Percentiles rank a stretch among this genome's conserved stretches.
phyloP scores from a whole-genome alignment of 2,797 vertebrate species.

The Coluber constrictor region DNA sequence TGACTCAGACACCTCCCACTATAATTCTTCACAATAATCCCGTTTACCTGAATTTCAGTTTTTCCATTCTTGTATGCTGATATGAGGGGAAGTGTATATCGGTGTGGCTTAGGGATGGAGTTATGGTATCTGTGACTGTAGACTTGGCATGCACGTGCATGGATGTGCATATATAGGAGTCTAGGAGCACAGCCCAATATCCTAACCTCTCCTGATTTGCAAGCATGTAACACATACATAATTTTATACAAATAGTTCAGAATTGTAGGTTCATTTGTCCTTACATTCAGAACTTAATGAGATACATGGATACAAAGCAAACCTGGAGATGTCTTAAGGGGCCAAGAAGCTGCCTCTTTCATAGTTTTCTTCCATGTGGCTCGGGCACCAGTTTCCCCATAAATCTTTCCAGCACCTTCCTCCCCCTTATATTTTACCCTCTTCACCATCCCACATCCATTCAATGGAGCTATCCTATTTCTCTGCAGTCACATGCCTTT shows the following conservation, averaged over 20 bases:
- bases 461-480: neutral
- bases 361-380: neutral
- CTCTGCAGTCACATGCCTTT: neutral
- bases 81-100: neutral
- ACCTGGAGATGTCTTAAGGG: neutral
- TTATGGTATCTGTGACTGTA: neutral
- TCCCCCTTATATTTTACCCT: neutral
- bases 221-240: neutral
- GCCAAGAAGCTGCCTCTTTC: neutral
- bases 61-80: neutral
- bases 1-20: neutral
- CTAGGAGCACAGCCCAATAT: neutral
- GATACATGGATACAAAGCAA: neutral
- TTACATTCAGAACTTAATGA: neutral
- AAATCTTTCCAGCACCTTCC: neutral
- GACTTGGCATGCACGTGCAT: neutral
- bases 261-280: neutral
- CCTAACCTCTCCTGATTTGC: neutral
- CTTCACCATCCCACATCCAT: neutral
- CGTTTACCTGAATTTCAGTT: neutral
- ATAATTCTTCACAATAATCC: neutral
- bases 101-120: neutral
- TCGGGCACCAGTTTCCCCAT: neutral
- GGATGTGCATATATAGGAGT: neutral
- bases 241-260: neutral